Conservation (phyloP, 2,797 vertebrate species). For the Falco naumanni region DNA sequence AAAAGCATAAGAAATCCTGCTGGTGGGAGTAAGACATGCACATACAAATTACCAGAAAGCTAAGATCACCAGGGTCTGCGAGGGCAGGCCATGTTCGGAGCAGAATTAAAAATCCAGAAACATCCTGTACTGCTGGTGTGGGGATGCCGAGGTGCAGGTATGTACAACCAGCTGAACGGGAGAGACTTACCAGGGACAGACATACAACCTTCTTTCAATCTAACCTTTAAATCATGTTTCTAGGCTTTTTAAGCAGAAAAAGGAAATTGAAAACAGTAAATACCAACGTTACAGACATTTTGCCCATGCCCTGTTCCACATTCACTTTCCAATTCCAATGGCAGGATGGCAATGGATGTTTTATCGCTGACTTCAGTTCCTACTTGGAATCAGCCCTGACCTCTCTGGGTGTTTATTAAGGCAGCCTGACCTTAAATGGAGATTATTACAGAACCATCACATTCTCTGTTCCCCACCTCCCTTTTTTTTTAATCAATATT, state of each 20-base stretch:
- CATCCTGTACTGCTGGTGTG: background rate
- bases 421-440: background rate
- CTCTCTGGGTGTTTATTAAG: background rate
- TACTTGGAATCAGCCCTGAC: background rate
- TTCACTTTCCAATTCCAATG: background rate
- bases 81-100: background rate
- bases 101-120: background rate
- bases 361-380: background rate
- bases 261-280: background rate
- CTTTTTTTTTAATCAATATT: background rate
- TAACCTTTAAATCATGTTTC: background rate
- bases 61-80: background rate
- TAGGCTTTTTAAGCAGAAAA: background rate
- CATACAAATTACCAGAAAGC: background rate
- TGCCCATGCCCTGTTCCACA: background rate
- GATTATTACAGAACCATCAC: background rate
- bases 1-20: slow-evolving; percentile 44
- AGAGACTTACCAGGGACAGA: background rate
- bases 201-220: background rate
- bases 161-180: background rate
- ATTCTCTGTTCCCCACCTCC: background rate
- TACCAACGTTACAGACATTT: background rate
- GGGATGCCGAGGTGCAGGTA: background rate
- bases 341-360: background rate
- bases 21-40: background rate